A percentile compares a stretch with the other conserved stretches of the same genome.
Conservation (phyloP, 2,113 vertebrate genomes). For the Fregetta grallaria region DNA sequence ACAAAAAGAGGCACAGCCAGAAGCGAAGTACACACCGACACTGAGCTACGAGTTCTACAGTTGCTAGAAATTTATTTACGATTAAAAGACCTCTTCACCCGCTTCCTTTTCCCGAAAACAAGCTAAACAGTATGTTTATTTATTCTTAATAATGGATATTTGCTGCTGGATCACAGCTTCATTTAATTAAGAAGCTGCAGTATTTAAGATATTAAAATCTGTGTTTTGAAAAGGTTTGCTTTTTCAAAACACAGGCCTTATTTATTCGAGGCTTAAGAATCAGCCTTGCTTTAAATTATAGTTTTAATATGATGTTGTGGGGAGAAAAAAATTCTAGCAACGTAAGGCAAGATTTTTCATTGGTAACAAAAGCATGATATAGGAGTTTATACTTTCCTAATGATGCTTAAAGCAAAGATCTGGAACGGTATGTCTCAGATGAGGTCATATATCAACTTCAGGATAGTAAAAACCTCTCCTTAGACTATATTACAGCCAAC, state of each 20-base stretch:
- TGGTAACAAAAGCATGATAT: conserved; percentile 46
- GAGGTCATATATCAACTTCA: conserved; percentile 72
- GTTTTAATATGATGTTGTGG: conserved; percentile 46
- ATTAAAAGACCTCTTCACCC: not conserved
- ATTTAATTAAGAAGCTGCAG: conserved; percentile 57
- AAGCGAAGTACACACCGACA: not conserved
- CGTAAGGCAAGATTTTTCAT: conserved; percentile 13
- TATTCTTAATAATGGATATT: conserved; percentile 61
- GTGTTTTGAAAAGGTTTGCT: conserved; percentile 8
- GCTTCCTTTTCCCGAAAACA: not conserved
- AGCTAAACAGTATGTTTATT: conserved; percentile 60
- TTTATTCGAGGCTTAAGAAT: conserved; percentile 56
- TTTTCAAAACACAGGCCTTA: conserved; percentile 39
- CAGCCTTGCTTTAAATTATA: conserved; percentile 39
- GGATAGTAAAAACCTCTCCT: conserved; percentile 62
- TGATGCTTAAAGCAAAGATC: conserved; percentile 69
- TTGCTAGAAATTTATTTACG: conserved; percentile 2
- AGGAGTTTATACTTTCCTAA: conserved; percentile 66
- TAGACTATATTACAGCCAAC: conserved; percentile 69
- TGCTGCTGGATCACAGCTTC: conserved; percentile 49
- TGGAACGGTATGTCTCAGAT: conserved; percentile 61
- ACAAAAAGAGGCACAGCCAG: conserved; percentile 18
- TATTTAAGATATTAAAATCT: conserved; percentile 59
- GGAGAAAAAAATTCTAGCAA: not conserved
- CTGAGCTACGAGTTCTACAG: conserved; percentile 16